Conservation (phyloP, 2,797 vertebrate species). For the Geotrypetes seraphini region DNA sequence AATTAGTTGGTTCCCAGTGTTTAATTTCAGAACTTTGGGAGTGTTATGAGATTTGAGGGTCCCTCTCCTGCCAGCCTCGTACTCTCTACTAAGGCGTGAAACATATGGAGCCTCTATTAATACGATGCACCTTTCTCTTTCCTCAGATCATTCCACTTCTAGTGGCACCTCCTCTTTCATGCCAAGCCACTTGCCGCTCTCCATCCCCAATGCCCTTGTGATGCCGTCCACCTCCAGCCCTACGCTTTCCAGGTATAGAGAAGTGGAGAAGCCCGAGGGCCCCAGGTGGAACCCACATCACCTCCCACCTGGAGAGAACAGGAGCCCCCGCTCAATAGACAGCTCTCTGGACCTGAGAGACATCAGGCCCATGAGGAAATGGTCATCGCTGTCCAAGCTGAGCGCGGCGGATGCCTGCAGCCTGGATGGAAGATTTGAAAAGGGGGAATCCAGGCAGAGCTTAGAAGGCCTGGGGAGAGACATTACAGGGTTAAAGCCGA, state of each 20-base stretch:
- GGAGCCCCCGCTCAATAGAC: conserved; percentile 34
- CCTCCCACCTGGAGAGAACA: conserved; percentile 35
- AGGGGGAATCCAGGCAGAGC: conserved; percentile 21
- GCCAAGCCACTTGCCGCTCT: conserved; percentile 57
- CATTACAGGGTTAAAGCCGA: conserved; percentile 44
- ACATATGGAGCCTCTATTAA: too few species aligned
- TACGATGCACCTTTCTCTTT: too few species aligned
- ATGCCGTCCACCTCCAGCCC: conserved; percentile 66
- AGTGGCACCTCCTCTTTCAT: conserved; percentile 72
- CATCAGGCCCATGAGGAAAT: conserved; percentile 71
- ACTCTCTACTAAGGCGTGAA: too few species aligned
- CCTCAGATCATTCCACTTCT: conserved; percentile 79
- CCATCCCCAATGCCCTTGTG: conserved; percentile 73
- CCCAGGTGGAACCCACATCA: conserved; percentile 59
- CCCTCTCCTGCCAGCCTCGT: too few species aligned
- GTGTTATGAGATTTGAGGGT: too few species aligned
- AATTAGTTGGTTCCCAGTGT: too few species aligned
- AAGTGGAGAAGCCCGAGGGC: conserved; percentile 38
- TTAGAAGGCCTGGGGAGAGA: conserved; percentile 47
- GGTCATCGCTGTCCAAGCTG: conserved; percentile 85
- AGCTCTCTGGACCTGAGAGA: conserved; percentile 75
- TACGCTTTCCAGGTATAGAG: conserved; percentile 49
- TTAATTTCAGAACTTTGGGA: too few species aligned
- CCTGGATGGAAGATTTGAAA: conserved; percentile 21
- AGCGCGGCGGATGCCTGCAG: conserved; percentile 43